A percentile compares a stretch with the other conserved stretches of the same genome.
phyloP scores from a whole-genome alignment of 1,140 invertebrate genomes.

The Diorhabda elongata region DNA sequence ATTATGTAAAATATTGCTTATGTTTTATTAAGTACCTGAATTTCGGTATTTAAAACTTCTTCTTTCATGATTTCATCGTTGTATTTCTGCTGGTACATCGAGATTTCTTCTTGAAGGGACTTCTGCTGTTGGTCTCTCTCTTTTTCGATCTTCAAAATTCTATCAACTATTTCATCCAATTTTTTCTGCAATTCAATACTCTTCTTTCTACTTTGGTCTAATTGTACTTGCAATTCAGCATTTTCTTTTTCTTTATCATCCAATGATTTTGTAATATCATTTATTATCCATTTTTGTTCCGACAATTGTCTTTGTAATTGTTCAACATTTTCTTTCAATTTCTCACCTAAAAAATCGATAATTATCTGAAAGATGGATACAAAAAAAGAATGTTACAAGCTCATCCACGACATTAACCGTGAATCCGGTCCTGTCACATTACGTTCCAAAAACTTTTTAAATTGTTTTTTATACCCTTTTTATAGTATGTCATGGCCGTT shows the following conservation, averaged over 20 bases:
- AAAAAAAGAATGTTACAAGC: no score
- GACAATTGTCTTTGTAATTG: constrained; percentile 59
- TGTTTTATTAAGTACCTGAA: constrained; percentile 15
- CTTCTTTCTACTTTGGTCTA: constrained; percentile 50
- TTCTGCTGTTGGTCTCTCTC: constrained; percentile 42
- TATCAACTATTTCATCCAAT: constrained; percentile 44
- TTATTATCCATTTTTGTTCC: constrained; percentile 56
- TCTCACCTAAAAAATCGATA: constrained; percentile 49
- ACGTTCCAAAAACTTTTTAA: no score
- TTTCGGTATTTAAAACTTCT: constrained; percentile 23
- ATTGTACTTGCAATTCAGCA: constrained; percentile 50
- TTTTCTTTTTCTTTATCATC: constrained; percentile 53
- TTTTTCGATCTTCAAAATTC: constrained; percentile 45
- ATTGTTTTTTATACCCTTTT: no score
- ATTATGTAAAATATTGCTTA: not conserved
- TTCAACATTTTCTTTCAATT: constrained; percentile 57
- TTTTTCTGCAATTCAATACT: constrained; percentile 49
- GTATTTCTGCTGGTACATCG: constrained; percentile 26
- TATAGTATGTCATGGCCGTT: no score
- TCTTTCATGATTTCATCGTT: constrained; percentile 28
- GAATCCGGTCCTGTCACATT: no score
- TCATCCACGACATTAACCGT: no score
- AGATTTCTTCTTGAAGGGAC: constrained; percentile 43
- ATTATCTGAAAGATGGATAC: no score
- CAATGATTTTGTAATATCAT: constrained; percentile 49